A percentile compares a stretch with the other conserved stretches of the same genome.
phyloP scores from a whole-genome alignment of 2,888 invertebrate species.

The Apamea monoglypha region DNA sequence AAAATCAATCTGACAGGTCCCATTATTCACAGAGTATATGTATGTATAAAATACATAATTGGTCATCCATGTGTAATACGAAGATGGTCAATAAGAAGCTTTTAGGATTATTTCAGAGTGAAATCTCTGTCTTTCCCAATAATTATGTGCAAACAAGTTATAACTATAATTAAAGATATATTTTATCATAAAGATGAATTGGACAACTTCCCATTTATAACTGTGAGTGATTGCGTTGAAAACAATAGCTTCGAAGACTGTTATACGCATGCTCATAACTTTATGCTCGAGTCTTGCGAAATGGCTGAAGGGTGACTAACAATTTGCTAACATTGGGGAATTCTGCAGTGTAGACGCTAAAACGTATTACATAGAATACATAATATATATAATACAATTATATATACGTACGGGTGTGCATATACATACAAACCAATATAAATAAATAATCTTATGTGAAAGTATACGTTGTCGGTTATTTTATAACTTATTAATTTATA shows the following conservation, averaged over 20 bases:
- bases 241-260: constrained; percentile 24
- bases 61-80: neutral
- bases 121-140: neutral
- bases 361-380: neutral
- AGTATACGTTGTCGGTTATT: constrained; percentile 11
- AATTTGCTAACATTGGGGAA: constrained; percentile 36
- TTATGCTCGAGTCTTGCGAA: constrained; percentile 20
- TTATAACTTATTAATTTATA: constrained; percentile 10
- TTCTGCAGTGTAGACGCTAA: neutral
- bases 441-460: constrained; percentile 10
- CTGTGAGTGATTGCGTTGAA: constrained; percentile 22
- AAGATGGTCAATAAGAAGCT: neutral
- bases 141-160: constrained; percentile 2
- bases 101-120: neutral
- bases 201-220: constrained; percentile 3
- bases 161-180: neutral
- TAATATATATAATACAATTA: constrained; percentile 1
- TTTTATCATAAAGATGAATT: constrained; percentile 5
- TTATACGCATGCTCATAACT: constrained; percentile 39
- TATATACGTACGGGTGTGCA: neutral
- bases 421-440: neutral
- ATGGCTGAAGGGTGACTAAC: constrained; percentile 36
- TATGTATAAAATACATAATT: neutral
- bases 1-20: neutral
- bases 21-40: neutral